phyloP scores from a whole-genome alignment of 2,797 vertebrate species.

The Falco peregrinus region DNA sequence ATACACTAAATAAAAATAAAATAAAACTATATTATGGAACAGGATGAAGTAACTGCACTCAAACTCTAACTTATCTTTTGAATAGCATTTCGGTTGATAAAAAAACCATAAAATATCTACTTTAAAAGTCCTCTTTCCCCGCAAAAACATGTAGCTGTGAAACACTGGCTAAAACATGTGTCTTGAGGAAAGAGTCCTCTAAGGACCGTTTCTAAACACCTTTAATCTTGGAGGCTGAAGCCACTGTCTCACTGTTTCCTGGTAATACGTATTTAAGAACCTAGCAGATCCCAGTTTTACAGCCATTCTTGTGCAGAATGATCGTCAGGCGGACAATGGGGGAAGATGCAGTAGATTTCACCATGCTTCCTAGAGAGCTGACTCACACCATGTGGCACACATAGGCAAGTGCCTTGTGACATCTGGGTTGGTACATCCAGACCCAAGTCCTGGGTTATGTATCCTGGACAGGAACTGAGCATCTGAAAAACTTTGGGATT shows the following conservation, averaged over 20 bases:
- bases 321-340: rapidly evolving
- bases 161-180: neutral
- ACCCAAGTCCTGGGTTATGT: neutral
- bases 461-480: neutral
- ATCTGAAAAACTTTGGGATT: neutral
- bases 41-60: slow-evolving; percentile 13
- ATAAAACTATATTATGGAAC: neutral
- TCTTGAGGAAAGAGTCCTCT: neutral
- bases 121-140: neutral
- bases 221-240: neutral
- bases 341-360: neutral
- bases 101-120: neutral
- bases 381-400: neutral
- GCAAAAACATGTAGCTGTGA: neutral
- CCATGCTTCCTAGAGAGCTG: neutral
- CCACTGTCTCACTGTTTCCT: neutral
- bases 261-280: neutral
- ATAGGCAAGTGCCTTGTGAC: too few species aligned
- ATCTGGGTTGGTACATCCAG: neutral
- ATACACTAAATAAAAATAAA: slow-evolving; percentile 23
- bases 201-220: neutral
- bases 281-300: neutral
- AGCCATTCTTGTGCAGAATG: neutral
- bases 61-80: neutral
- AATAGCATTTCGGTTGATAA: neutral